Evolutionary conservation across 1,140 invertebrate species (phyloP).

Genomic region (Trigoniulus corallinus): DNA sequence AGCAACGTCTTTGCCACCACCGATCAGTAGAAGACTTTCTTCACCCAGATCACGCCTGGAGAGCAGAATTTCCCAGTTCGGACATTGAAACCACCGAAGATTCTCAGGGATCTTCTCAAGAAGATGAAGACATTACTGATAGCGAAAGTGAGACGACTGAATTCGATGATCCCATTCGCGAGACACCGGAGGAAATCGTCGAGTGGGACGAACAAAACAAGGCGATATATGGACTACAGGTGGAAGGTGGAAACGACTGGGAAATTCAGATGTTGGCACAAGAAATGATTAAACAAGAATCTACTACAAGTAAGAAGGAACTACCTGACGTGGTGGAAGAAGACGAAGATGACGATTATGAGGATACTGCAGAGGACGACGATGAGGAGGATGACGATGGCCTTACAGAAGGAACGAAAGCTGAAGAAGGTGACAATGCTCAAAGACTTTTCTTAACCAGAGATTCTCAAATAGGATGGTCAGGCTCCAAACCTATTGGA

Average conservation of each 20-base stretch:
- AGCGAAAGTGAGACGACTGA: neutral
- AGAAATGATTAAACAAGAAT: neutral
- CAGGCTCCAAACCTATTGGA: neutral
- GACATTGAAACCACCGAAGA: neutral
- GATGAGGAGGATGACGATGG: neutral
- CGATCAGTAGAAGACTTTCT: neutral
- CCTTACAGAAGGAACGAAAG: neutral
- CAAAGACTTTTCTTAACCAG: no score
- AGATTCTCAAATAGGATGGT: no score
- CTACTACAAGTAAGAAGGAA: neutral
- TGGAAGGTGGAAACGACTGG: no score
- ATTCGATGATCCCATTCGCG: neutral
- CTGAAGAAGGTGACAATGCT: neutral
- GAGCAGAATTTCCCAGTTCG: neutral
- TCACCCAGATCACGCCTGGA: constrained; percentile 4
- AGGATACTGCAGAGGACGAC: neutral
- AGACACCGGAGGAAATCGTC: no score
- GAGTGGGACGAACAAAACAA: no score
- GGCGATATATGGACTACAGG: no score
- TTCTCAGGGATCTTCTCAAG: neutral
- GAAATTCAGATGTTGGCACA: constrained; percentile 7
- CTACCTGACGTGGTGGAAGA: neutral
- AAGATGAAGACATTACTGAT: neutral
- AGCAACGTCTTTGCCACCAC: neutral
- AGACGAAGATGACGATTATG: neutral